These are phyloP conservation scores for Mythimna albipuncta DNA, from an alignment of 2,888 invertebrate species.

Conservation along the genomic window DNA sequence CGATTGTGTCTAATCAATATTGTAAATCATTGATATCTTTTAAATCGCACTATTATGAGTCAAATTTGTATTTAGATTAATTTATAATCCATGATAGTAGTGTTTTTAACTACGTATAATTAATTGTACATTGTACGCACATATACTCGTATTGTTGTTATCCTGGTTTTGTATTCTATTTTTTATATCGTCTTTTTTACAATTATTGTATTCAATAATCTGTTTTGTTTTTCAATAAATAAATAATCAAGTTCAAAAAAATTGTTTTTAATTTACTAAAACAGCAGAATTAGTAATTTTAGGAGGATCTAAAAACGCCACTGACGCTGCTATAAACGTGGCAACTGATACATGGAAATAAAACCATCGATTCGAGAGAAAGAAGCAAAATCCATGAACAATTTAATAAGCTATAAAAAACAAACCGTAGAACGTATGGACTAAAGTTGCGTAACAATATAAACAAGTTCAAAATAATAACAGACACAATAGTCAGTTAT, in stretches of 20 bases:
- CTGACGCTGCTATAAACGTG: no score
- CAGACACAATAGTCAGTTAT: slow-evolving; percentile 35
- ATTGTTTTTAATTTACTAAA: not conserved
- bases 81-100: not conserved
- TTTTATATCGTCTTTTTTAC: no score
- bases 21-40: slow-evolving; percentile 13
- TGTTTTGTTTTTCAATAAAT: slow-evolving; percentile 4
- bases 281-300: no score
- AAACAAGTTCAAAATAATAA: slow-evolving; percentile 27
- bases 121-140: not conserved
- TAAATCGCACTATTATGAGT: slow-evolving; percentile 7
- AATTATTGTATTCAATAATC: not conserved
- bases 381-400: not conserved
- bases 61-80: slow-evolving; percentile 4
- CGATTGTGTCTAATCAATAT: slow-evolving; percentile 20
- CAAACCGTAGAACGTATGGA: not conserved
- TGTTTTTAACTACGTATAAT: not conserved
- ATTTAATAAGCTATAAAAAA: not conserved
- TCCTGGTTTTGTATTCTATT: not conserved
- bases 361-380: no score
- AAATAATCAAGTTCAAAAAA: not conserved
- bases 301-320: no score
- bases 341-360: no score
- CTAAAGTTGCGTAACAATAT: slow-evolving; percentile 12
- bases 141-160: slow-evolving; percentile 8